Percentiles rank a stretch among this genome's conserved stretches.
These are phyloP conservation scores for Drosophila insularis DNA, from an alignment of 1,140 invertebrate genomes.

Conservation along the genomic window DNA sequence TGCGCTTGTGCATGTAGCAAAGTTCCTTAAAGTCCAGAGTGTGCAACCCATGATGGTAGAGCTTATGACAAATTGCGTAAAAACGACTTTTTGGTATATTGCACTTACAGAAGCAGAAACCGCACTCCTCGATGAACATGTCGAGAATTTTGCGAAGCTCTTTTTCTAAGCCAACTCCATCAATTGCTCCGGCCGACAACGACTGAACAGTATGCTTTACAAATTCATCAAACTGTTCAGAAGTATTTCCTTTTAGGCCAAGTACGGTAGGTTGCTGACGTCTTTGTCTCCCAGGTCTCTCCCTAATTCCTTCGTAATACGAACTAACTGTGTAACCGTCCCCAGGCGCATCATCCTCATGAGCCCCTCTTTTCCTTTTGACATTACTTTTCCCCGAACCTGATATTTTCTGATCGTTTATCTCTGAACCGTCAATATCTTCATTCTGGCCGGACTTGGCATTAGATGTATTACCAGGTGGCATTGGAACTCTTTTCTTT, in stretches of 20 bases:
- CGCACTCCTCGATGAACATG: slow-evolving; percentile 66
- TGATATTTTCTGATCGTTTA: too few species aligned
- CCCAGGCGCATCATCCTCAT: neutral
- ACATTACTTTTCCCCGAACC: neutral
- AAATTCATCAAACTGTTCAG: slow-evolving; percentile 55
- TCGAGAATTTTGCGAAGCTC: slow-evolving; percentile 67
- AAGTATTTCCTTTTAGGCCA: slow-evolving; percentile 29
- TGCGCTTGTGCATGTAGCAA: slow-evolving; percentile 64
- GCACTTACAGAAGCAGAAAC: slow-evolving; percentile 69
- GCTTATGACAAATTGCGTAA: slow-evolving; percentile 64
- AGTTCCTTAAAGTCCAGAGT: slow-evolving; percentile 60
- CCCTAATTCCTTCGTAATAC: neutral
- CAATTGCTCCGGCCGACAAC: slow-evolving; percentile 47
- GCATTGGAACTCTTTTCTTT: too few species aligned
- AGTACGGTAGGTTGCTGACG: neutral
- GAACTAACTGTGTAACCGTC: neutral
- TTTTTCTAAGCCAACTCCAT: slow-evolving; percentile 49
- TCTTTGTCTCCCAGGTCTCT: neutral
- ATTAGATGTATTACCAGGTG: too few species aligned
- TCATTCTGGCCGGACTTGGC: too few species aligned
- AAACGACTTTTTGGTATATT: slow-evolving; percentile 67
- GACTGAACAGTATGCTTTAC: slow-evolving; percentile 50
- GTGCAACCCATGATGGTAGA: slow-evolving; percentile 61
- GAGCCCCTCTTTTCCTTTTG: neutral
- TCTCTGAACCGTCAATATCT: too few species aligned